A percentile compares a stretch with the other conserved stretches of the same genome.
Evolutionary conservation across 2,113 vertebrate species (phyloP).

Genomic region (Daphoenositta chrysoptera): DNA sequence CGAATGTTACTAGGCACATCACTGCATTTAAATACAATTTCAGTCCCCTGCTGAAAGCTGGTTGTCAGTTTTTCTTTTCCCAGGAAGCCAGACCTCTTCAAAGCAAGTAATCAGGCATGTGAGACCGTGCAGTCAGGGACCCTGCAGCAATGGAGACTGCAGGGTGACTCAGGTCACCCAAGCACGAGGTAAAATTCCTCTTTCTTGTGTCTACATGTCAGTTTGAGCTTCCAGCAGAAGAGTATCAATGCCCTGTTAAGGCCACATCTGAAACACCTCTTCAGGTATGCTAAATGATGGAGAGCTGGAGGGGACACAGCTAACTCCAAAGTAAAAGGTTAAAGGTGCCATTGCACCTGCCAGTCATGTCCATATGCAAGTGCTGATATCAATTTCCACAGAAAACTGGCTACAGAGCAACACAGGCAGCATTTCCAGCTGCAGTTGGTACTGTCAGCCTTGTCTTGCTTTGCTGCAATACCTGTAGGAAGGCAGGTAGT

Average conservation of each 20-base stretch:
- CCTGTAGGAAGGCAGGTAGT: neutral
- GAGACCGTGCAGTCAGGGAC: neutral
- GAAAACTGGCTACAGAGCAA: neutral
- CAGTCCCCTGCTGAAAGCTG: neutral
- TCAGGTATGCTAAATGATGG: neutral
- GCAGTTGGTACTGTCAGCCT: neutral
- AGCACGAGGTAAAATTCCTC: neutral
- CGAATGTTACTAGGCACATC: neutral
- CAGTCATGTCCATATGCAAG: neutral
- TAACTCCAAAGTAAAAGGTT: neutral
- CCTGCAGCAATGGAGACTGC: neutral
- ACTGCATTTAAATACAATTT: neutral
- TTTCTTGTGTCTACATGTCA: neutral
- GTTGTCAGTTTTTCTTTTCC: neutral
- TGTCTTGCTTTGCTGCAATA: rapidly evolving
- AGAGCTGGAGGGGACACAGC: neutral
- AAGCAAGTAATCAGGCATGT: neutral
- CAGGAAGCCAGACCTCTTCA: neutral
- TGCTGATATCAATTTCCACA: neutral
- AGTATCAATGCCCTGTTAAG: neutral
- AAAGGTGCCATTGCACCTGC: neutral
- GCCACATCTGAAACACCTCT: neutral
- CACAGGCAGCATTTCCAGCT: neutral
- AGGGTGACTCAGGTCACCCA: neutral
- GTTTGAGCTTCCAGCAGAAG: neutral